Evolutionary conservation across 1,140 invertebrate genomes (phyloP).

Genomic region (Pogonus chalceus): DNA sequence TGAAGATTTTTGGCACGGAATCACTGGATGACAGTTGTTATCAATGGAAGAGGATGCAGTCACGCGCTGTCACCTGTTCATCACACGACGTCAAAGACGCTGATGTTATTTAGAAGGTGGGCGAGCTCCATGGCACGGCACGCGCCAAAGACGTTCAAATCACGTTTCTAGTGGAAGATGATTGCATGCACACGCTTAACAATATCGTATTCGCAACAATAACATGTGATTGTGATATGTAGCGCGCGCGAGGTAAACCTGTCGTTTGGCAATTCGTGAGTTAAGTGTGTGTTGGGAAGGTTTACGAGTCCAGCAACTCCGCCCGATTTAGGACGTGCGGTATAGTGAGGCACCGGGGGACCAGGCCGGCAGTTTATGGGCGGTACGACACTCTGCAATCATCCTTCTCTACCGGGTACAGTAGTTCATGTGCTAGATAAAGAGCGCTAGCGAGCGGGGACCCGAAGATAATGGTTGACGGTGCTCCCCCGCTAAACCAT

Average conservation of each 20-base stretch:
- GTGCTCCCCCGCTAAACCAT: constrained; percentile 36
- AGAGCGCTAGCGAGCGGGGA: constrained; percentile 17
- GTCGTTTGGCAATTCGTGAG: constrained; percentile 35
- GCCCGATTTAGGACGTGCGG: constrained; percentile 21
- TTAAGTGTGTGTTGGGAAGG: constrained; percentile 35
- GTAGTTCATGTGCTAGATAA: background rate
- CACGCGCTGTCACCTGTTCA: background rate
- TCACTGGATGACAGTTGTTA: too few species aligned
- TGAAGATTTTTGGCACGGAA: too few species aligned
- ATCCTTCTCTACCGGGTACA: background rate
- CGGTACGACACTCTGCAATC: constrained; percentile 23
- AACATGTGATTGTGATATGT: constrained; percentile 27
- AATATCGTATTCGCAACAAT: constrained; percentile 13
- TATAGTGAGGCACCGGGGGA: constrained; percentile 13
- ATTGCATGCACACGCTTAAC: too few species aligned
- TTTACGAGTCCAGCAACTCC: constrained; percentile 31
- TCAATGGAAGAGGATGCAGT: background rate
- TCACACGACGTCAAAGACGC: background rate
- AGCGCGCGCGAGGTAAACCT: constrained; percentile 28
- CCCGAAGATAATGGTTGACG: constrained; percentile 34
- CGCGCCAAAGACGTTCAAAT: background rate
- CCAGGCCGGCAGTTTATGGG: constrained; percentile 31
- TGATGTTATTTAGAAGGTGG: background rate
- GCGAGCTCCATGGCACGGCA: background rate
- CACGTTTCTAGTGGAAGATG: too few species aligned